Base-by-base conservation (phyloP, 2,888 invertebrate species). In the Embidobia sp. region DNA sequence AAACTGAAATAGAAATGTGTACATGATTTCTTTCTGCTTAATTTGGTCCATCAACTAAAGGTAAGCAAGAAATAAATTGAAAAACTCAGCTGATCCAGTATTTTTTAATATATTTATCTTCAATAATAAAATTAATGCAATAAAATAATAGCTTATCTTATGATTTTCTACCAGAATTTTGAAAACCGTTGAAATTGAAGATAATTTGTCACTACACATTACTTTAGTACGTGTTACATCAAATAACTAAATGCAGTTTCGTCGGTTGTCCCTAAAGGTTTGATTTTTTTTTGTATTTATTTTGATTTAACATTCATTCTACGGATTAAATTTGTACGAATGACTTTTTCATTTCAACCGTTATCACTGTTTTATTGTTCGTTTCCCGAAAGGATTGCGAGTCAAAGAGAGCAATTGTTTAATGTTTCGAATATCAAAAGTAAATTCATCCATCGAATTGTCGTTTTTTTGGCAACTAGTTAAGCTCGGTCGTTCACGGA, bases 401-500 rank as follows among this genome's bases (percentile, higher is more conserved):
- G 29, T 37, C 22, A 16, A 19, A 51, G 29, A 33, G 16, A 51
- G 15, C 19, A 33, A 40, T 51, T 6, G 8, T 31, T 48, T 37
- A 8, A 10, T 10, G 37, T 18, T 35, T 49, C 4, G 22, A 18
- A 19, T 37, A 72, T 55, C 44, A 53, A 61, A 70, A 57, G 44
- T 61, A 51, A 44, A 44, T 33, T 51, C 18, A 49, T 27, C 61
- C 29, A 42, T 69, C 49, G 46, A 49, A 49, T 59, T n/a, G n/a
- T n/a, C 16, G 49, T 51, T 19, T 80, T 22, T 80, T 82, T 83
- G 81, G 84, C 83, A 85, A 84, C 83, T 85, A 85, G 84, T 84
- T 88, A 89, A 89, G 89, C 88, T 89, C 88, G 89, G 88, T 89
- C 87, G 87, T 89, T 89, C 88, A 88, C 89, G 89, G 87, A 88